These are phyloP conservation scores for Passer montanus DNA, from an alignment of 2,113 vertebrate genomes.

Conservation along the genomic window DNA sequence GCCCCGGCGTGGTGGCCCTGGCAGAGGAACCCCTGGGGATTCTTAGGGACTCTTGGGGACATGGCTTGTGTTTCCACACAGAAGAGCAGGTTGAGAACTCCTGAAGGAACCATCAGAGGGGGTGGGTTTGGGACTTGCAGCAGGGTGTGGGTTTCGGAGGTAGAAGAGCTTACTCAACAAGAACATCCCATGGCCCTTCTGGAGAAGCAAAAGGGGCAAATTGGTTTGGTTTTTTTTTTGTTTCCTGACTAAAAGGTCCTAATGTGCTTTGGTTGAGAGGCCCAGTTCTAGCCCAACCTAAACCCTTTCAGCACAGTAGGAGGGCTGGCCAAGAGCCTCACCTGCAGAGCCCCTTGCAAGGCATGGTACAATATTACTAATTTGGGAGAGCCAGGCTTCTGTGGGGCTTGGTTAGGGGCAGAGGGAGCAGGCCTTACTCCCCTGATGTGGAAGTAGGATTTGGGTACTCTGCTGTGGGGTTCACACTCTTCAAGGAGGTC, in stretches of 20 bases:
- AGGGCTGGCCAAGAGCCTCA: not conserved
- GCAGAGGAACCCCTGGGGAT: not conserved
- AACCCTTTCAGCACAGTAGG: not conserved
- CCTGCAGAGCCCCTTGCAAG: not conserved
- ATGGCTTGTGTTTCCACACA: not conserved
- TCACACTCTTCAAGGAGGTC: not conserved
- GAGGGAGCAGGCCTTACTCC: not conserved
- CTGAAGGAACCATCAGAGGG: accelerated
- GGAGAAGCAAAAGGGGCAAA: not conserved
- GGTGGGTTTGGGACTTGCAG: not conserved
- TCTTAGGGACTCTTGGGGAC: not conserved
- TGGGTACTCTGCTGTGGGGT: not conserved
- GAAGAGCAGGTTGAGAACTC: not conserved
- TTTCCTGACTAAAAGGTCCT: not conserved
- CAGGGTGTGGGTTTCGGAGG: not conserved
- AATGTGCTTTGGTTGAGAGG: not conserved
- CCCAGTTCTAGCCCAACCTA: not conserved
- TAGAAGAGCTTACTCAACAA: not conserved
- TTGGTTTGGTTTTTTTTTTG: not conserved
- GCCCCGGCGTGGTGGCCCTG: accelerated
- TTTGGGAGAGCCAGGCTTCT: not conserved
- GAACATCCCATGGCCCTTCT: not conserved
- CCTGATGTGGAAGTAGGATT: not conserved
- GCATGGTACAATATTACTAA: not conserved
- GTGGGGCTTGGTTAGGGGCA: accelerated